Evolutionary conservation across 1,140 invertebrate species (phyloP), one percentile per base, ranked within the genome.

Genomic region (Brachionus plicatilis): DNA sequence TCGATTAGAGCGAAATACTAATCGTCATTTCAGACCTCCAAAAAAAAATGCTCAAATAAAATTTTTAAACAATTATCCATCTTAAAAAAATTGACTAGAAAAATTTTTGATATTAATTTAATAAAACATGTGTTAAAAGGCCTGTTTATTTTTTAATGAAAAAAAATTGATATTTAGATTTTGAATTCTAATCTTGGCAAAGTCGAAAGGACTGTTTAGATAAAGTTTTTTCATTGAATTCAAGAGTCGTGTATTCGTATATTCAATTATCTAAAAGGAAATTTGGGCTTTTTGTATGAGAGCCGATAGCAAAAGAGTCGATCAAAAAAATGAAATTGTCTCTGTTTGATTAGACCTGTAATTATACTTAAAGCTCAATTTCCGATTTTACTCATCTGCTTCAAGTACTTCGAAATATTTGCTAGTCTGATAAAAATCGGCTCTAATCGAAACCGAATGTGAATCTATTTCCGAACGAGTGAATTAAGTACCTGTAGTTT

Each of bases 401-500:
- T 43, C 41, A 20, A 72, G 29, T 72, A n/a, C 41, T n/a, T 43
- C 20, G 37, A 43, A 17, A 72, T 72, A 72, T 72, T 72, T 72
- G n/a, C 33, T 43, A 37, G 68, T 72, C 68, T 72, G 33, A 72
- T 41, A 41, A 20, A 72, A 72, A 72, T 7, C 11, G 45, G 5
- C 33, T 33, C 33, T 8, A 43, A 72, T 17, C 41, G 17, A 72
- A n/a, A 43, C 68, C 68, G 68, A 72, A 72, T 72, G 37, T 20
- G 41, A 72, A 43, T 72, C 68, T 1, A 41, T 41, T 41, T 72
- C 41, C 68, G 41, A 37, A 43, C 41, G 33, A 72, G 33, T 72
- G 29, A 72, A 24, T 72, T 72, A 43, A 72, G 68, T 72, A 72
- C 68, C 68, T 72, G 68, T 72, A 72, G n/a, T 43, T 72, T 43